Percentiles rank a stretch among this genome's conserved stretches.
Conservation (phyloP, 2,797 vertebrate genomes). For the Rhinatrema bivittatum region DNA sequence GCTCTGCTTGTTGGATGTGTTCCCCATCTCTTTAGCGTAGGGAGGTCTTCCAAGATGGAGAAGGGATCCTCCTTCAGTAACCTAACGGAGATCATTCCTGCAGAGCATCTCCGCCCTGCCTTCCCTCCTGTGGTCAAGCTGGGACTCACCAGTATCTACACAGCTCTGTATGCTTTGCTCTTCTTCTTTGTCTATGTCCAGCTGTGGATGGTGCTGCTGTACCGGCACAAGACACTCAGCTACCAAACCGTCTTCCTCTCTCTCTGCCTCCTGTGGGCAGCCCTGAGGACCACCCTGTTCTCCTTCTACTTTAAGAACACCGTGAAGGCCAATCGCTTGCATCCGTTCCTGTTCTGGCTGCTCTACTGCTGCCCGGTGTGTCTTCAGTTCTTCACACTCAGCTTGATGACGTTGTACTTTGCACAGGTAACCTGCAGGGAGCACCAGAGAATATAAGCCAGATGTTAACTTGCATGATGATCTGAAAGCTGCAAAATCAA, state of each 20-base stretch:
- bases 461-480: no score
- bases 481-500: no score
- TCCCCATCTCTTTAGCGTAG: neutral
- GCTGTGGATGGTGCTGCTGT: slow-evolving; percentile 75
- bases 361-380: slow-evolving; percentile 84
- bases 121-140: slow-evolving; percentile 71
- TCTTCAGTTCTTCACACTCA: slow-evolving; percentile 84
- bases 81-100: slow-evolving; percentile 36
- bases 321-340: slow-evolving; percentile 69
- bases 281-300: slow-evolving; percentile 76
- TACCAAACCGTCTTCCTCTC: slow-evolving; percentile 83
- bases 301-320: slow-evolving; percentile 78
- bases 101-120: slow-evolving; percentile 62
- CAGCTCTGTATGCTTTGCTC: slow-evolving; percentile 60
- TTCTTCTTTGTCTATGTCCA: slow-evolving; percentile 75
- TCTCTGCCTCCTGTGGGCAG: slow-evolving; percentile 79
- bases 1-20: no score
- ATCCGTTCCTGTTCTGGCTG: slow-evolving; percentile 68
- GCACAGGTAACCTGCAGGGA: slow-evolving; percentile 63
- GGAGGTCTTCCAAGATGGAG: no score
- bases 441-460: no score
- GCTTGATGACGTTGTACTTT: slow-evolving; percentile 82
- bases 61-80: slow-evolving; percentile 16
- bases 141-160: slow-evolving; percentile 75
- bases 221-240: slow-evolving; percentile 77